Conservation (phyloP, 2,888 invertebrate genomes). For the Falcaria lacertinaria region DNA sequence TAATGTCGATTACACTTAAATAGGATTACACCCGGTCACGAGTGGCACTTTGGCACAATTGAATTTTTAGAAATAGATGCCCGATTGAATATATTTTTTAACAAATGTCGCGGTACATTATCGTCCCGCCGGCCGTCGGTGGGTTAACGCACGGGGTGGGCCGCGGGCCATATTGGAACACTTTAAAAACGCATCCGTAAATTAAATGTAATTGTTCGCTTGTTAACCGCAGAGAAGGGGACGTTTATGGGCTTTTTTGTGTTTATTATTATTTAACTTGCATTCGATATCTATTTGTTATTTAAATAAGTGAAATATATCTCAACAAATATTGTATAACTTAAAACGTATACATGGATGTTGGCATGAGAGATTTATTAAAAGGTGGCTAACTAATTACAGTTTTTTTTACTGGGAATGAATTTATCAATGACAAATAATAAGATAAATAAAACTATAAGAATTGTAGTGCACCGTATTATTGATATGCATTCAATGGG, state of each 20-base stretch:
- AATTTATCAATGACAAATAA: no score
- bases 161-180: constrained; percentile 57
- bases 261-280: constrained; percentile 14
- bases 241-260: constrained; percentile 24
- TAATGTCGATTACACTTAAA: constrained; percentile 1
- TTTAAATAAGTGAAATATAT: constrained; percentile 12
- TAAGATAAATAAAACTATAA: no score
- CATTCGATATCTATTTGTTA: constrained; percentile 14
- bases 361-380: no score
- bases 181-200: constrained; percentile 74
- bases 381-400: no score
- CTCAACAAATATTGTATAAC: no score
- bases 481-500: no score
- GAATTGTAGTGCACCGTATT: no score
- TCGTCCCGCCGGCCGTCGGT: constrained; percentile 39
- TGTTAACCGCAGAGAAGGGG: constrained; percentile 57
- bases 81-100: constrained; percentile 70
- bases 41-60: constrained; percentile 68
- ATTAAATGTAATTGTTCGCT: constrained; percentile 80
- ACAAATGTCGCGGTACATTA: constrained; percentile 75
- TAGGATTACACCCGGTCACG: constrained; percentile 19
- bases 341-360: no score
- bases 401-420: no score
- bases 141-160: constrained; percentile 41
- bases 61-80: constrained; percentile 68